phyloP scores from a whole-genome alignment of 2,888 invertebrate genomes.

The Tiliacea citrago region DNA sequence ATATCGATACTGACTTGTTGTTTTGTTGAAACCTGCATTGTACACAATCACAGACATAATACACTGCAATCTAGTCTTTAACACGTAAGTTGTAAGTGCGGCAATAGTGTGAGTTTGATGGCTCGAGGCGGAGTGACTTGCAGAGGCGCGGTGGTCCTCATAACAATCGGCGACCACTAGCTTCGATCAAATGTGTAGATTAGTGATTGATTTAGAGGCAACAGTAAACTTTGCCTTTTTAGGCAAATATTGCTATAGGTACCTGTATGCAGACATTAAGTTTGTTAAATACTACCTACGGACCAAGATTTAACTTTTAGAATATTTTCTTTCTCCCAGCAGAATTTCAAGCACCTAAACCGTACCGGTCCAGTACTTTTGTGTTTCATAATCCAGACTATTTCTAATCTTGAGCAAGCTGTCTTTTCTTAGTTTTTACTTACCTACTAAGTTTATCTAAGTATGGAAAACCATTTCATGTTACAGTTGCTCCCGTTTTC shows the following conservation, averaged over 20 bases:
- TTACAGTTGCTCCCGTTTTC: neutral
- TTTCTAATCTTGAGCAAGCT: neutral
- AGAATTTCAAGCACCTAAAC: neutral
- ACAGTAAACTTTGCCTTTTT: slow-evolving; percentile 5
- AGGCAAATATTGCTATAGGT: neutral
- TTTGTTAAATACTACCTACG: neutral
- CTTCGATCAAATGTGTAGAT: slow-evolving; percentile 67
- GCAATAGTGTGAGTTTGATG: slow-evolving; percentile 47
- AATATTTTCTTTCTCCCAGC: neutral
- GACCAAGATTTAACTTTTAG: neutral
- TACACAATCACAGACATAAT: slow-evolving; percentile 55
- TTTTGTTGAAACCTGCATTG: slow-evolving; percentile 75
- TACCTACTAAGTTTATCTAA: too few relatives aligned
- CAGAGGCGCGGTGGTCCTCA: slow-evolving; percentile 86
- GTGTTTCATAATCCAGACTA: neutral
- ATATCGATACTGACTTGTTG: slow-evolving; percentile 81
- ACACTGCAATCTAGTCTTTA: slow-evolving; percentile 59
- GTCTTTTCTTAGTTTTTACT: neutral
- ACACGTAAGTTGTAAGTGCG: slow-evolving; percentile 35
- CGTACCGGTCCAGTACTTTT: neutral
- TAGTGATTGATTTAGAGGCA: slow-evolving; percentile 50
- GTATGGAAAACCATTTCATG: neutral
- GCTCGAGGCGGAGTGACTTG: slow-evolving; percentile 80
- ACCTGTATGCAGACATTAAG: neutral
- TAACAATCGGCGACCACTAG: slow-evolving; percentile 81